Evolutionary conservation across 2,113 vertebrate genomes (phyloP), one percentile per base, ranked within the genome.

Genomic region (Pseudopodoces humilis): DNA sequence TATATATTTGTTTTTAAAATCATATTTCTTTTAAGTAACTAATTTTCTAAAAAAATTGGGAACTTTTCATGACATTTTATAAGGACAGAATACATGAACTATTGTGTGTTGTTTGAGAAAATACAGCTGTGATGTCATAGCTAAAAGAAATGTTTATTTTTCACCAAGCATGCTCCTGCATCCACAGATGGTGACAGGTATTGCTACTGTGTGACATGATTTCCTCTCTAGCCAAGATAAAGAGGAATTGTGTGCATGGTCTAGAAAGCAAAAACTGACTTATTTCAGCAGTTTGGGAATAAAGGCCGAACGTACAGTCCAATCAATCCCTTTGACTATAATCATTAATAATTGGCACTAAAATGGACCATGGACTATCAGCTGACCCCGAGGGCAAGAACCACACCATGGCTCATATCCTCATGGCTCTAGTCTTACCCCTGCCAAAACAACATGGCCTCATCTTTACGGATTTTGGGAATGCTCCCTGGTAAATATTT

Each of bases 151-250:
- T 33, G 7, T 10, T 69, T 52, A 13, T 82, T 90, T 74, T 79
- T 65, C 47, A 62, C 9, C 0, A 0, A 58, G 30, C 4, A 59
- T 0, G 1, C 9, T 46, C 17, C 33, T 58, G 56, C 18, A 39
- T 65, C 27, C 37, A 33, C 0, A 0, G 0, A 6, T 7, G 20
- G 22, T 55, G 47, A 37, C 47, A 71, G 7, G 5, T 25, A n/a
- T 30, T 49, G 44, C 12, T 22, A 25, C 18, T 14, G 12, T 27
- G 10, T 14, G 70, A 41, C 0, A 2, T 30, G 24, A 80, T 22
- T 52, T 91, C 25, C 41, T 80, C 18, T 43, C 16, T 52, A 72
- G 47, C 2, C n/a, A 35, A 46, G 27, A 33, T 30, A 59, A 90
- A 60, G 9, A 82, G 9, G 7, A 72, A 27, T 25, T 59, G 15